Evolutionary conservation across 2,797 vertebrate species (phyloP).

Genomic region (Sebastes hopkinsi): DNA sequence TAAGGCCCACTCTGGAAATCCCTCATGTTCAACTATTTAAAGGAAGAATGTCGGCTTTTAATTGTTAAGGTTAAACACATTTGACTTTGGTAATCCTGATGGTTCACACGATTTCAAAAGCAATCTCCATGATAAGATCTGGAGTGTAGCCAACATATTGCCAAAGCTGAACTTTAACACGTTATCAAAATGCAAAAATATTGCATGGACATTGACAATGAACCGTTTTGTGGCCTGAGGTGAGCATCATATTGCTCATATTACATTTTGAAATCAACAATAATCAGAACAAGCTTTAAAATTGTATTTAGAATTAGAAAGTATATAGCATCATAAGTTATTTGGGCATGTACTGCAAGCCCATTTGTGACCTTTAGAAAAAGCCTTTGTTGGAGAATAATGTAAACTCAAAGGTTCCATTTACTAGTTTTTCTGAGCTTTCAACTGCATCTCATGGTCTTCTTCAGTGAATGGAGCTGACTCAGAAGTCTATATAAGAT

Average conservation of each 20-base stretch:
- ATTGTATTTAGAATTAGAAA: not conserved
- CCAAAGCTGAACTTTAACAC: not conserved
- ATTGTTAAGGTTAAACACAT: not conserved
- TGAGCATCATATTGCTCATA: too few relatives aligned
- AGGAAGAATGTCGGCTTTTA: not conserved
- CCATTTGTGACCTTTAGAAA: not conserved
- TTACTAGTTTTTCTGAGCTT: not conserved
- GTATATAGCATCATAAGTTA: not conserved
- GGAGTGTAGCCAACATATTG: not conserved
- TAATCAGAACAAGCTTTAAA: not conserved
- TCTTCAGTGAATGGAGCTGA: not conserved
- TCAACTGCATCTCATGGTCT: not conserved
- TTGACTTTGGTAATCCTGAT: not conserved
- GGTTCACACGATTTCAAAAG: not conserved
- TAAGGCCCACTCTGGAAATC: not conserved
- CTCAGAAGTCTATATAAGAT: not conserved
- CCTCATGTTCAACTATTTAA: not conserved
- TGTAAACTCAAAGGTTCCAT: not conserved
- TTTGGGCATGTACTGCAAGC: not conserved
- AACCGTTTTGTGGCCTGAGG: fast-evolving
- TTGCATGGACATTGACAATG: not conserved
- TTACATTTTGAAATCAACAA: not conserved
- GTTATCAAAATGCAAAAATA: not conserved
- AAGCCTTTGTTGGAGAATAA: not conserved
- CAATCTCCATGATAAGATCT: not conserved